Conservation (phyloP, 1,140 invertebrate genomes). For the Drosophila insularis region DNA sequence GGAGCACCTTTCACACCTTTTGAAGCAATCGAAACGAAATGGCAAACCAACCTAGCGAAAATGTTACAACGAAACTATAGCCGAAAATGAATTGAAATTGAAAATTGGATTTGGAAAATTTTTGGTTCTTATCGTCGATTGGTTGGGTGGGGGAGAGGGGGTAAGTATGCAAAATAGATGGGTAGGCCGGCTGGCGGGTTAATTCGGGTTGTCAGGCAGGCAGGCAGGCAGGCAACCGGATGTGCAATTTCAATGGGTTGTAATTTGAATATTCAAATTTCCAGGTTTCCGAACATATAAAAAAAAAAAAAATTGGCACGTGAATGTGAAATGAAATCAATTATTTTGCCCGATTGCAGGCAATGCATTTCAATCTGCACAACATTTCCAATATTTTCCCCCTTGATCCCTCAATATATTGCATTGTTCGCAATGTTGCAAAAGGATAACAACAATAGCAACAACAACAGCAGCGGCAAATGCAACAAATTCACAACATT, state of each 20-base stretch:
- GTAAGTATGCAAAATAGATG: conserved; percentile 55
- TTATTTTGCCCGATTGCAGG: conserved; percentile 64
- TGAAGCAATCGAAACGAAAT: neutral
- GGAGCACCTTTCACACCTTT: conserved; percentile 56
- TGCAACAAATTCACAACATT: conserved; percentile 54
- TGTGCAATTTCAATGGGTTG: conserved; percentile 51
- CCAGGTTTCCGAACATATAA: conserved; percentile 2
- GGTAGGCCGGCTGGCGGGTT: neutral
- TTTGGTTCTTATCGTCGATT: neutral
- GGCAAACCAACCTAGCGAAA: neutral
- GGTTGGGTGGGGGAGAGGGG: conserved; percentile 18
- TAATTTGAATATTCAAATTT: conserved; percentile 78
- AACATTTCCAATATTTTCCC: neutral
- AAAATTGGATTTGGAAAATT: conserved; percentile 61
- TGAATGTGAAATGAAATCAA: conserved; percentile 58
- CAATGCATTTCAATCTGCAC: conserved; percentile 28
- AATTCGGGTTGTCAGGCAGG: too few species aligned
- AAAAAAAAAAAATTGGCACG: conserved; percentile 30
- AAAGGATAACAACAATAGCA: conserved; percentile 66
- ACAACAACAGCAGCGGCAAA: conserved; percentile 39
- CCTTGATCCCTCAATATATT: conserved; percentile 21
- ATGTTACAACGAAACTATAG: too few species aligned
- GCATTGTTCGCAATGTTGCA: conserved; percentile 69
- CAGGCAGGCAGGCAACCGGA: conserved; percentile 41
- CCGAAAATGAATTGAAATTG: conserved; percentile 60